Evolutionary conservation across 2,797 vertebrate species (phyloP).

Genomic region (Falco rusticolus): DNA sequence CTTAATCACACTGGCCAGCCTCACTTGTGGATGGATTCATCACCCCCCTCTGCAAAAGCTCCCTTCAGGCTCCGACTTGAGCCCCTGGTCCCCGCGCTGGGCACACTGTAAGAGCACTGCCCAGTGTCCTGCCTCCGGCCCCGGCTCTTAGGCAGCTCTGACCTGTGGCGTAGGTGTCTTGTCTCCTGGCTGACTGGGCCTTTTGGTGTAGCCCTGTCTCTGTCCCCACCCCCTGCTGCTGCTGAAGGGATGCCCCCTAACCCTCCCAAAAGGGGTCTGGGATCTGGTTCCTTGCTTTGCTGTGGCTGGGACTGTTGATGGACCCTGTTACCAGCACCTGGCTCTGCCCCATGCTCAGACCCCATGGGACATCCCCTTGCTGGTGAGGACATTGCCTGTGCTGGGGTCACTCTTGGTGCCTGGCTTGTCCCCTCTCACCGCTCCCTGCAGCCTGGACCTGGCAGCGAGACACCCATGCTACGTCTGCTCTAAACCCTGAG

Average conservation of each 20-base stretch:
- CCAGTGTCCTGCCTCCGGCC: background rate
- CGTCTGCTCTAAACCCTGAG: background rate
- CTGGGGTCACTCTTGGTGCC: background rate
- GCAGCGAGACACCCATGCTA: background rate
- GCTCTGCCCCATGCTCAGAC: background rate
- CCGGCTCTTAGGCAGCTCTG: no score
- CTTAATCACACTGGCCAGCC: background rate
- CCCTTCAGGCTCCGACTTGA: background rate
- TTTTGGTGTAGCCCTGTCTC: background rate
- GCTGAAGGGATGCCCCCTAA: background rate
- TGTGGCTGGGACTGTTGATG: background rate
- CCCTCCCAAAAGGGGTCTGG: background rate
- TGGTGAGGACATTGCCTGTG: background rate
- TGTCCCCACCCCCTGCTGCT: background rate
- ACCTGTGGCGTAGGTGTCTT: background rate
- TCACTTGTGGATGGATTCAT: background rate
- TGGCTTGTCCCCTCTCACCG: background rate
- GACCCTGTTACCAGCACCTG: background rate
- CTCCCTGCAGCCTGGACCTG: background rate
- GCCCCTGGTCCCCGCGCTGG: background rate
- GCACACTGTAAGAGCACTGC: background rate
- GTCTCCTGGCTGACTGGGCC: background rate
- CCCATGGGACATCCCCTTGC: background rate
- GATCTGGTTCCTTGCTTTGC: background rate
- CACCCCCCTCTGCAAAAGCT: background rate